Base-by-base conservation (phyloP, 2,888 invertebrate genomes). In the Scaptomyza reducta region DNA sequence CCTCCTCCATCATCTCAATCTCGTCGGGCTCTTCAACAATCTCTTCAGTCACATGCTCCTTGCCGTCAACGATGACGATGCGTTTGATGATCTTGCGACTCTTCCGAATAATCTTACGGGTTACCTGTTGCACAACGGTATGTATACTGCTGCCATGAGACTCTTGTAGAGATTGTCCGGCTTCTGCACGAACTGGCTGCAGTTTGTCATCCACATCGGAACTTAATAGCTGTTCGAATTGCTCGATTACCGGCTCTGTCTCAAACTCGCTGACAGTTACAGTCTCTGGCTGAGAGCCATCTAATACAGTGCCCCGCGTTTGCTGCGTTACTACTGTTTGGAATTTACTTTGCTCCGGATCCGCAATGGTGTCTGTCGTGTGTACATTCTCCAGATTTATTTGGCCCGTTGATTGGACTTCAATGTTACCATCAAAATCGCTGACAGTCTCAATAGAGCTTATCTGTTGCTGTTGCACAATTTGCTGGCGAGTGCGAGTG, bases 11-110 rank as follows among this genome's bases (percentile, higher is more conserved):
- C 3, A 92, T 74, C 70, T 92, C 91, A 22, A 91, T 71, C 73
- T 91, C 91, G 90, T 96, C 97, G 0, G 97, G 97, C 90, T 97
- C 97, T 87, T 97, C 97, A 44, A 97, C 93, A 0, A 97, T 92
- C 92, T 97, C 97, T 91, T 97, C 97, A 7, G 95, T 95, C 0
- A 96, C 94, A 67, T 95, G 95, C 92, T 97, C 97, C 91, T 96
- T 95, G 0, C 97, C 97, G 89, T 97, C 95, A 62, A 97, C 94
- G 6, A 96, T 94, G 0, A 95, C 95, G 3, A 96, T 94, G 74
- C 95, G 94, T 56, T 96, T 94, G 54, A 97, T 95, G 16, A 96
- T 95, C 70, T 95, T 94, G 47, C 95, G 93, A 14, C 95, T 95
- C 79, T 95, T 96, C 65, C 94, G 93, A 5, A 96, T 94, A n/a